Evolutionary conservation across 2,113 vertebrate species (phyloP), one percentile per base, ranked within the genome.

Genomic region (Jaculus jaculus): DNA sequence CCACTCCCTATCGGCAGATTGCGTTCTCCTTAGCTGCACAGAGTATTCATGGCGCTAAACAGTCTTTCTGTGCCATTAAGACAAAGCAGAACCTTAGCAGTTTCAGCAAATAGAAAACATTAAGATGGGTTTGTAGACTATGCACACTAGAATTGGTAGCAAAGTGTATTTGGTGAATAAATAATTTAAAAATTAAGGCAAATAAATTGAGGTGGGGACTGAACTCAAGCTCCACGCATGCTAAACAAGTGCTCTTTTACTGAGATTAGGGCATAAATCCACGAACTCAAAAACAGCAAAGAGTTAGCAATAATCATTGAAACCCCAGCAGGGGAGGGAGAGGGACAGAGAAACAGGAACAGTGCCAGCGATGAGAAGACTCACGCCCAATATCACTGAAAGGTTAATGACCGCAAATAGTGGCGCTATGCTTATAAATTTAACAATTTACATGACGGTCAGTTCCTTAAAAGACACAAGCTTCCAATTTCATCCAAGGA

Each of bases 151-250:
- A 65, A 10, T 26, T 24, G 26, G 24, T 26, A 68, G 54, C 54
- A 54, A 24, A 20, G 65, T 66, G 42, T 30, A 83, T 83, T 61
- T 83, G 37, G 17, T 65, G 90, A 87, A 94, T 85, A 34, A 17
- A 71, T 6, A 95, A 84, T 79, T 84, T 86, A 47, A 79, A 81
- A 94, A 84, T 90, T 79, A 91, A 73, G 72, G 37, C 58, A 9
- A n/a, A 72, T 21, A 10, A 7, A 37, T 37, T 34, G 69, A 18
- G n/a, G n/a, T 72, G n/a, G n/a, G 17, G n/a, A 72, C 20, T 34
- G 69, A 72, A 72, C 16, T 34, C 26, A 9, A 37, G 26, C 34
- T n/a, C 21, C 69, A 72, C 21, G n/a, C 32, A 37, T 72, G n/a
- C 18, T 4, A 69, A 12, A 15, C 24, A 24, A 71, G n/a, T 71